A percentile compares a stretch with the other conserved stretches of the same genome.
Conservation (phyloP, 2,888 invertebrate species). For the Macrophya alboannulata region DNA sequence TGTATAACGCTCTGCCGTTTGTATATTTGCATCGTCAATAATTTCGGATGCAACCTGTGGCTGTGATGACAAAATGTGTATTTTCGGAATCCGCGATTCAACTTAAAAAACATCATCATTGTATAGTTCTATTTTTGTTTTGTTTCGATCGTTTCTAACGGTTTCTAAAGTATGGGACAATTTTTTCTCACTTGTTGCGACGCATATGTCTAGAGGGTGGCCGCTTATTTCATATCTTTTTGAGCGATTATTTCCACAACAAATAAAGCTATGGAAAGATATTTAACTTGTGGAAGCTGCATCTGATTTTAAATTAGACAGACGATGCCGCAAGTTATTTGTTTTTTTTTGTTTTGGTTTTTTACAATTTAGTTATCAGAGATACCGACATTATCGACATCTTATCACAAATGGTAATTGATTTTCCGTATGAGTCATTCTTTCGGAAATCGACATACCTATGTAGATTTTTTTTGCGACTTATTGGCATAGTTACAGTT, state of each 20-base stretch:
- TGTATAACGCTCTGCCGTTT: background rate
- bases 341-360: background rate
- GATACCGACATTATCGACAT: background rate
- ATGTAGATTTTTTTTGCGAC: background rate
- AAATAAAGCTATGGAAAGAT: background rate
- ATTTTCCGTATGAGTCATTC: background rate
- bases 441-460: background rate
- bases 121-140: background rate
- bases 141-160: background rate
- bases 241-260: background rate
- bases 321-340: background rate
- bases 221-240: background rate
- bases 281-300: background rate
- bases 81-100: background rate
- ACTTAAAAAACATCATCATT: background rate
- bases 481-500: background rate
- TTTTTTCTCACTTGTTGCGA: conserved; percentile 17
- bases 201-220: background rate
- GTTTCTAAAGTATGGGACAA: too few species aligned
- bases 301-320: background rate
- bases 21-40: background rate
- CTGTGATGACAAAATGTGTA: background rate
- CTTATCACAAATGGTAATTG: background rate
- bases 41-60: conserved; percentile 32
- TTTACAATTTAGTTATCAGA: background rate